Conservation (phyloP, 92 coral and sea anemone species). For the Anthopleura xanthogrammica region DNA sequence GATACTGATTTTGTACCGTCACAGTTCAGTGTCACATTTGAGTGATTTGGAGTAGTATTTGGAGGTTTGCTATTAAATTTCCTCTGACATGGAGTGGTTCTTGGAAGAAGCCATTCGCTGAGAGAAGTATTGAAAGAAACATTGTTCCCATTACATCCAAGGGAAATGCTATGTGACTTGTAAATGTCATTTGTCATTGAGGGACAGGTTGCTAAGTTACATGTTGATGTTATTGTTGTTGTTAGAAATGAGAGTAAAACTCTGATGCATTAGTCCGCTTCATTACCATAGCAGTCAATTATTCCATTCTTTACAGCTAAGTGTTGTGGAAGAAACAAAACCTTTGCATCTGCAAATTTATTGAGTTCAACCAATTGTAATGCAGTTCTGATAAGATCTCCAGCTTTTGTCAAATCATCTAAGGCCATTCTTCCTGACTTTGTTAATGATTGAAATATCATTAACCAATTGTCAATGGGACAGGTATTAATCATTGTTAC, state of each 20-base stretch:
- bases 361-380: conserved; percentile 31
- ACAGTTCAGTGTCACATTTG: conserved; percentile 32
- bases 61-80: conserved; percentile 28
- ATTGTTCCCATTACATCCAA: conserved; percentile 3
- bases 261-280: conserved; percentile 33
- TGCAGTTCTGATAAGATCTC: conserved; percentile 28
- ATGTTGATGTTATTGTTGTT: conserved; percentile 22
- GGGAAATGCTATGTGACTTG: conserved; percentile 18
- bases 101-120: conserved; percentile 5
- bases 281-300: conserved; percentile 53
- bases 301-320: not conserved
- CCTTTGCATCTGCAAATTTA: conserved; percentile 45
- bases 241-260: conserved; percentile 26
- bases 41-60: conserved; percentile 1
- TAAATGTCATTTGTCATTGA: conserved; percentile 13
- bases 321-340: conserved; percentile 11
- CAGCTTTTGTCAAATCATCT: conserved; percentile 19
- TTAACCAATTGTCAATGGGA: conserved; percentile 56
- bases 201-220: conserved; percentile 38
- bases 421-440: conserved; percentile 28
- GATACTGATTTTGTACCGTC: conserved; percentile 19
- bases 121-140: not conserved
- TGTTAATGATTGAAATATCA: conserved; percentile 46
- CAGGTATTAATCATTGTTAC: conserved; percentile 43
- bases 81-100: conserved; percentile 16